These are phyloP conservation scores for Oenanthe oenanthe DNA, from an alignment of 2,113 vertebrate species.

Conservation along the genomic window DNA sequence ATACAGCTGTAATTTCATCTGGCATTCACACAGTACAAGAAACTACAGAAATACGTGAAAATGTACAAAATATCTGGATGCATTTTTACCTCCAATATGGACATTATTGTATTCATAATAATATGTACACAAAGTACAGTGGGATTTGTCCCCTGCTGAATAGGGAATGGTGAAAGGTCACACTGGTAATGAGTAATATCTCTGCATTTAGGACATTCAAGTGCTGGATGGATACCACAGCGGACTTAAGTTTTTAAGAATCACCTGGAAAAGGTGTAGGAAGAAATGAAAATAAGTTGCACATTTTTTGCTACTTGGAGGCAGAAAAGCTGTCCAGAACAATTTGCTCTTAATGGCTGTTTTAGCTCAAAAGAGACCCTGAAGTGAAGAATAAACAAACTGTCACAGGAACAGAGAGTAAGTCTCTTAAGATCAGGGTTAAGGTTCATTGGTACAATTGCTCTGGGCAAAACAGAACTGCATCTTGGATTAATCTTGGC, in stretches of 20 bases:
- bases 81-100: not conserved
- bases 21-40: not conserved
- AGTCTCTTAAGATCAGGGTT: constrained; percentile 67
- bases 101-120: not conserved
- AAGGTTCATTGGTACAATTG: constrained; percentile 66
- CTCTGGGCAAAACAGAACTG: constrained; percentile 59
- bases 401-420: constrained; percentile 60
- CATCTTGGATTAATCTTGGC: constrained; percentile 64
- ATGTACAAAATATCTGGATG: not conserved
- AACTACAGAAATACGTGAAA: not conserved
- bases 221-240: not conserved
- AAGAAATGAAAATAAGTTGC: constrained; percentile 8
- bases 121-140: not conserved
- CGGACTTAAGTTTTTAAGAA: constrained; percentile 9
- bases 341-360: constrained; percentile 63
- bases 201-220: not conserved
- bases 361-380: constrained; percentile 65
- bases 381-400: constrained; percentile 71
- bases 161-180: not conserved
- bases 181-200: not conserved
- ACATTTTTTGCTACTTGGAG: constrained; percentile 40
- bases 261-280: constrained; percentile 48
- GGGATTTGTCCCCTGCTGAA: not conserved
- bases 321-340: constrained; percentile 62
- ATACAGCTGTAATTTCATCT: not conserved